phyloP scores from a whole-genome alignment of 2,113 vertebrate species.

The Raja brachyura region DNA sequence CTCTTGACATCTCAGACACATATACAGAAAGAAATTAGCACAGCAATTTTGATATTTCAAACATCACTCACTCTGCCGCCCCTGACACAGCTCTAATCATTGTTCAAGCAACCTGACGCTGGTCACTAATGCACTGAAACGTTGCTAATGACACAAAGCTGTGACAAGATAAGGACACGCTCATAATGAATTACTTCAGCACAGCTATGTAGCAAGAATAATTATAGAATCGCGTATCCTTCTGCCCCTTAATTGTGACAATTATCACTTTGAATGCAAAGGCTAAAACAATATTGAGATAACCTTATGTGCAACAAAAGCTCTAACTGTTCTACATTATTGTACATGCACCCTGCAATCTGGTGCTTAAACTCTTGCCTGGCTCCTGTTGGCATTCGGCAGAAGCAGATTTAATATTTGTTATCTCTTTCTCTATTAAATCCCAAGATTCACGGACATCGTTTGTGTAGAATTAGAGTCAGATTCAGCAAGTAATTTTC shows the following conservation, averaged over 20 bases:
- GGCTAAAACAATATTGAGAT: conserved; percentile 54
- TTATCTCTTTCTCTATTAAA: conserved; percentile 20
- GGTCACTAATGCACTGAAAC: conserved; percentile 59
- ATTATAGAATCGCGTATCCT: conserved; percentile 52
- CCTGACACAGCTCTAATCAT: conserved; percentile 50
- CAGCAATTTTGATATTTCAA: conserved; percentile 50
- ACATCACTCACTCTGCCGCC: conserved; percentile 50
- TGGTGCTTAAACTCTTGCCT: not conserved
- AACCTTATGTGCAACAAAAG: conserved; percentile 53
- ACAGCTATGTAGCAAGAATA: conserved; percentile 56
- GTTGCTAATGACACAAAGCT: conserved; percentile 53
- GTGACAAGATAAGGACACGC: conserved; percentile 64
- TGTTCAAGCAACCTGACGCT: conserved; percentile 48
- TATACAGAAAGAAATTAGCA: conserved; percentile 43
- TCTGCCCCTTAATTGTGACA: conserved; percentile 48
- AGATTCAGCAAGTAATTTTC: not conserved
- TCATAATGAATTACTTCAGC: conserved; percentile 52
- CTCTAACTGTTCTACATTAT: conserved; percentile 25
- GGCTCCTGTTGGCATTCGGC: not conserved
- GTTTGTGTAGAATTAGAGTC: not conserved
- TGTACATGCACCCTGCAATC: not conserved
- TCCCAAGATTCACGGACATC: not conserved
- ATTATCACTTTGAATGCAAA: conserved; percentile 49
- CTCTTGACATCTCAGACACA: not conserved
- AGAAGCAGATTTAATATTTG: not conserved